These are phyloP conservation scores for Hemibagrus wyckioides DNA, from an alignment of 2,113 vertebrate genomes.

Conservation along the genomic window DNA sequence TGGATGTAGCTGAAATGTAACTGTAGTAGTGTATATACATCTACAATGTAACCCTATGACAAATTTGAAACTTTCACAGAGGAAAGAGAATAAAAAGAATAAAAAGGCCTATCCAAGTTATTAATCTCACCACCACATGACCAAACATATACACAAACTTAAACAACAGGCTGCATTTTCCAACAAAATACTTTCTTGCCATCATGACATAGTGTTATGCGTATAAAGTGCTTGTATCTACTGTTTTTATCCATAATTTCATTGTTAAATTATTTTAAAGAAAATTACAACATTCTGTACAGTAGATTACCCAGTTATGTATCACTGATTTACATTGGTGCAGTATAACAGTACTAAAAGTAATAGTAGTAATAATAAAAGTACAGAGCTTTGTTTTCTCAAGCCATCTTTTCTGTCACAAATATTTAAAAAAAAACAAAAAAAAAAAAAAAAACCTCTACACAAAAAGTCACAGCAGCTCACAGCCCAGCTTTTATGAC, in stretches of 20 bases:
- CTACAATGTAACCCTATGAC: background rate
- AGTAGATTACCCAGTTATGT: background rate
- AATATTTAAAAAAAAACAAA: background rate
- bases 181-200: background rate
- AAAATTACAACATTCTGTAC: background rate
- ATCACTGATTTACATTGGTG: background rate
- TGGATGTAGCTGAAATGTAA: background rate
- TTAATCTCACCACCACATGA: background rate
- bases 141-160: background rate
- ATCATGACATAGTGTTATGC: background rate
- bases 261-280: background rate
- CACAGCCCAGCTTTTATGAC: constrained; percentile 9
- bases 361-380: background rate
- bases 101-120: background rate
- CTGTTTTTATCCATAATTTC: background rate
- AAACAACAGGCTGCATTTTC: background rate
- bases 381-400: background rate
- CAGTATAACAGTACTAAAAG: background rate
- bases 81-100: too few species aligned
- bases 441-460: background rate
- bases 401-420: background rate
- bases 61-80: background rate
- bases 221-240: background rate
- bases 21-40: background rate
- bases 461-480: background rate